Base-by-base conservation (phyloP, 2,113 vertebrate species). In the Dromiciops gliroides region DNA sequence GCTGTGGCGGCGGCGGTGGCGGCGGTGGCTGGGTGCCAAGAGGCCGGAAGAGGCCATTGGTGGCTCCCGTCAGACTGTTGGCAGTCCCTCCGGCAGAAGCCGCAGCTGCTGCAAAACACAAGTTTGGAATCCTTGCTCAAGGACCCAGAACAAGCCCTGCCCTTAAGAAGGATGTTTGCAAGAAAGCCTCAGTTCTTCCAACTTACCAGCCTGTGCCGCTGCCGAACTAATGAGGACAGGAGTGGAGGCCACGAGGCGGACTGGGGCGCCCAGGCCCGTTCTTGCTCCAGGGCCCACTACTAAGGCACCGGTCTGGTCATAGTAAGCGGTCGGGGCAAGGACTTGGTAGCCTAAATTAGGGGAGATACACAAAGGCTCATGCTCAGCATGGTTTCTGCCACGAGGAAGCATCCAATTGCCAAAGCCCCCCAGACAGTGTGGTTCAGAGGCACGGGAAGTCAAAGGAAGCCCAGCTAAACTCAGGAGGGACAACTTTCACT, bases 181-280 rank as follows among this genome's bases (percentile, higher is more conserved):
- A 37, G 67, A 23, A 44, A 83, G 6, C 19, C 19, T 22, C 37
- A 0, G 16, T 83, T 19, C n/a, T 75, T 1, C 67, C n/a, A 83
- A 98, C 98, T 97, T 98, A 99, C 99, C 99, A 97, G 99, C 99
- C 96, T 99, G 99, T 92, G 99, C 99, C 92, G 99, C 99, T 83
- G 99, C 99, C 96, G 99, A 99, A 96, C 99, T 99, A 96, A 99
- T 99, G 93, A 99, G 98, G 92, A 99, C 99, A 96, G 99, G 99
- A 50, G 99, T 99, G 90, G 99, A 99, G 95, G 99, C 99, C 98
- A 99, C 99, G 92, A 99, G 98, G 92, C 99, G 99, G 97, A 99
- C 99, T 47, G 99, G 99, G 92, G 99, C 99, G 51, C 99, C 99
- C 50, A 99, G 99, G 94, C 99, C 99, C 91, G 99, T 99, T 96